Base-by-base conservation (phyloP, 2,888 invertebrate species). In the Elaeidobius kamerunicus region DNA sequence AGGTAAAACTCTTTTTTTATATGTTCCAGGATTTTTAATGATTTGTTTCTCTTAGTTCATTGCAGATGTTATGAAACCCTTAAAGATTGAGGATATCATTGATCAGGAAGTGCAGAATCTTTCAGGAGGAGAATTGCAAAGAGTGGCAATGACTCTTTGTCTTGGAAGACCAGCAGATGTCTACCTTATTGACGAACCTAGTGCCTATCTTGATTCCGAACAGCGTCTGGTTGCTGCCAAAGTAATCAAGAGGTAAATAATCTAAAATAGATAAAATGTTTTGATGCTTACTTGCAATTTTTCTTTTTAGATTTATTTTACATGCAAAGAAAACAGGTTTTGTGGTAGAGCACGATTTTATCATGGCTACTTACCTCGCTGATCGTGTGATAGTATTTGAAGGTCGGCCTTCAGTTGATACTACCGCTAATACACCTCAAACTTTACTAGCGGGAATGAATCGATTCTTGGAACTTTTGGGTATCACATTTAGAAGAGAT, bases 241-340 rank as follows among this genome's bases (percentile, higher is more conserved):
- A 81, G 98, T 99, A 67, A 98, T 98, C 62, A 98, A 98, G 74
- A 81, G 96, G 91, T 92, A 67, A 20, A 34, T 19, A 39, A 47
- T 30, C 17, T 30, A n/a, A 23, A 23, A 20, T 27, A 41, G n/a
- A 27, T 18, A 1, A 20, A 12, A 23, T 27, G 11, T 3, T 11
- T 12, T 38, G 1, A 16, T 9, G 4, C 1, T 40, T 9, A 5
- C 5, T 19, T n/a, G n/a, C n/a, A 40, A 40, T 20, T 23, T 20
- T 23, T 14, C 7, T 53, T 69, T 72, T 17, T 72, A 86, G 86
- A 67, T 99, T 97, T 72, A 97, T 99, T 71, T 80, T 99, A 35
- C 99, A 99, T 69, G 96, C 99, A 0, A 99, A 99, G 78, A 95
- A 98, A 73, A 99, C 99, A 5, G 99, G 98, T 9, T 99, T 99